These are phyloP conservation scores for Petrolisthes cinctipes DNA, from an alignment of 2,888 invertebrate species.

Conservation along the genomic window DNA sequence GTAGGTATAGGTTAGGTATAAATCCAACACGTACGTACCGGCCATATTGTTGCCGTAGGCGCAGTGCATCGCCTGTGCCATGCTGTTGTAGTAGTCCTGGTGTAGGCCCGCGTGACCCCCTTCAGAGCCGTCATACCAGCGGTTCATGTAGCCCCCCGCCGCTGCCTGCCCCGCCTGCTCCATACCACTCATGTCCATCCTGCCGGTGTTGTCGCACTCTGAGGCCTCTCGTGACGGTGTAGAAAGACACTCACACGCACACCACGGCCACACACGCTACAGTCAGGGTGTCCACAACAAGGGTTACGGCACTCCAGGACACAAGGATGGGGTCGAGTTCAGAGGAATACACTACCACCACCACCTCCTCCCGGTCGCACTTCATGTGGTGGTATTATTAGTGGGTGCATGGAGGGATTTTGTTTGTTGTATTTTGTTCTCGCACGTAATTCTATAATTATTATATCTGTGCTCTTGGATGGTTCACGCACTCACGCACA, in stretches of 20 bases:
- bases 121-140: constrained; percentile 61
- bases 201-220: constrained; percentile 35
- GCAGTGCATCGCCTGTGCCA: constrained; percentile 65
- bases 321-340: no score
- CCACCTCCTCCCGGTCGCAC: no score
- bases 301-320: background rate
- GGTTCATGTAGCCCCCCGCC: constrained; percentile 64
- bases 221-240: constrained; percentile 17
- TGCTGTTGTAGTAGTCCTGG: constrained; percentile 65
- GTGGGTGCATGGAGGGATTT: no score
- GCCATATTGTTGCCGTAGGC: constrained; percentile 65
- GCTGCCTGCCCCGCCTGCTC: constrained; percentile 58
- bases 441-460: no score
- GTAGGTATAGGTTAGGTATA: background rate
- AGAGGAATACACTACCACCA: no score
- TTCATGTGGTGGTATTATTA: no score
- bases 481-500: no score
- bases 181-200: constrained; percentile 64
- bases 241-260: background rate
- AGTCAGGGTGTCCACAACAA: constrained; percentile 29
- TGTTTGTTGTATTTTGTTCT: no score
- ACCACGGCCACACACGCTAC: constrained; percentile 2
- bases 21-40: constrained; percentile 34
- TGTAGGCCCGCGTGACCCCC: constrained; percentile 63
- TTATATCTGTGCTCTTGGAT: no score